Evolutionary conservation across 1,140 invertebrate species (phyloP).

Genomic region (Tetraneura akinire): DNA sequence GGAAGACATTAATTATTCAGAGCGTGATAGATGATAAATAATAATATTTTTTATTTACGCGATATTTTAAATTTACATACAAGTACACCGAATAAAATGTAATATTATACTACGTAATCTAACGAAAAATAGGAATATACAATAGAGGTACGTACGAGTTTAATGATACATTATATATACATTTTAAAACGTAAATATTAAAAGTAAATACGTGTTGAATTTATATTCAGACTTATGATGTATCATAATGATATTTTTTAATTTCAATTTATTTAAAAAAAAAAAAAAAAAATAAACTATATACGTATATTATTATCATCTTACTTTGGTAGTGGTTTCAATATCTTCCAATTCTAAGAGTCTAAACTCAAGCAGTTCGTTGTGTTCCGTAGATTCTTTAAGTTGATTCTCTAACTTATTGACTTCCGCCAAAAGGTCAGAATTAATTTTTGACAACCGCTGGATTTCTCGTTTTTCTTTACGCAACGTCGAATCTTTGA

Average conservation of each 20-base stretch:
- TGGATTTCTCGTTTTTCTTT: constrained; percentile 52
- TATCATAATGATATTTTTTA: too few relatives aligned
- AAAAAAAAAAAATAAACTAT: too few relatives aligned
- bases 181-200: background rate
- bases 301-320: too few relatives aligned
- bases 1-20: constrained; percentile 4
- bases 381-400: constrained; percentile 60
- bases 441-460: constrained; percentile 22
- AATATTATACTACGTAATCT: too few relatives aligned
- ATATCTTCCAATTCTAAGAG: constrained; percentile 59
- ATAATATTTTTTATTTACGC: background rate
- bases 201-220: background rate
- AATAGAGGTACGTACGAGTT: too few relatives aligned
- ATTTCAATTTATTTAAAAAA: too few relatives aligned
- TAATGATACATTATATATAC: too few relatives aligned
- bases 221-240: too few relatives aligned
- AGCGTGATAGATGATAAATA: background rate
- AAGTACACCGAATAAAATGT: background rate
- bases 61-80: background rate
- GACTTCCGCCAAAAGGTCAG: constrained; percentile 48
- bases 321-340: constrained; percentile 52
- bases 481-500: constrained; percentile 50
- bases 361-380: constrained; percentile 61
- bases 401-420: constrained; percentile 58
- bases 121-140: too few relatives aligned